Evolutionary conservation across 1,140 invertebrate genomes (phyloP).

Genomic region (Varroa destructor): DNA sequence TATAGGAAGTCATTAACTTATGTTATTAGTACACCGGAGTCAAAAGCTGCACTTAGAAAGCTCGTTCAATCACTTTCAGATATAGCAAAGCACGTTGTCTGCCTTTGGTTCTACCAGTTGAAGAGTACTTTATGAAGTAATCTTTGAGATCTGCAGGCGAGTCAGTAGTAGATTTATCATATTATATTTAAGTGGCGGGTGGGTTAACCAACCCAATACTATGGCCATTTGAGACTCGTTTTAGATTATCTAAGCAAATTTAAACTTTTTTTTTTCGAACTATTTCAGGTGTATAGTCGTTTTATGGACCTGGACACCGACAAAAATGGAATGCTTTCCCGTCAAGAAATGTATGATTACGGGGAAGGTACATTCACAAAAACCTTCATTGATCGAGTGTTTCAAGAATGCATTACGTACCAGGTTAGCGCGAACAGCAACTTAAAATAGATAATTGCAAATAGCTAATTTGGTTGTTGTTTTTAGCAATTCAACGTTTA

Average conservation of each 20-base stretch:
- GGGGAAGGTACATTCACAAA: conserved; percentile 77
- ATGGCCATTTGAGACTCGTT: background rate
- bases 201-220: too few species aligned
- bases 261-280: background rate
- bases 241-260: background rate
- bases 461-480: conserved; percentile 28
- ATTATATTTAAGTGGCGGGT: too few species aligned
- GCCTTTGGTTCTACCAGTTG: too few species aligned
- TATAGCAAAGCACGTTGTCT: too few species aligned
- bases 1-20: too few species aligned
- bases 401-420: conserved; percentile 87
- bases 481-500: conserved; percentile 19
- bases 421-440: conserved; percentile 50
- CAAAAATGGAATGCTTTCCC: conserved; percentile 87
- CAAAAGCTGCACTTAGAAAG: too few species aligned
- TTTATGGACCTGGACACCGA: conserved; percentile 85
- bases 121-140: too few species aligned
- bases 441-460: conserved; percentile 45
- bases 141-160: too few species aligned
- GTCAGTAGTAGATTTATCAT: too few species aligned
- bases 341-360: conserved; percentile 67
- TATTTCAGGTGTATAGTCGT: conserved; percentile 70
- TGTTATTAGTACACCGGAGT: too few species aligned
- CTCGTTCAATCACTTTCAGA: too few species aligned
- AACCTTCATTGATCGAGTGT: conserved; percentile 79